Evolutionary conservation across 2,113 vertebrate species (phyloP).

Genomic region (Neogobius melanostomus): DNA sequence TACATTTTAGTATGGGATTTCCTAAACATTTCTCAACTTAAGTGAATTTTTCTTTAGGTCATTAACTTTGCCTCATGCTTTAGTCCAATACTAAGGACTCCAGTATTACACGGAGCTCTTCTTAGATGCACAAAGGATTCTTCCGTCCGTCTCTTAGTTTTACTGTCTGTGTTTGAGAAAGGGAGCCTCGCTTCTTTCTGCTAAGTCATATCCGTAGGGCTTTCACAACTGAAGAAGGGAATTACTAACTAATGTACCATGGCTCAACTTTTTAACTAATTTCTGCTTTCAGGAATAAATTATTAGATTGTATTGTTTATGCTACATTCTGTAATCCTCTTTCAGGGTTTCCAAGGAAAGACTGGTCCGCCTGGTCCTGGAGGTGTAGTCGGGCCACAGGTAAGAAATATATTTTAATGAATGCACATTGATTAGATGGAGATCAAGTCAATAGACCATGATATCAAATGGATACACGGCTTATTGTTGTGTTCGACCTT

Average conservation of each 20-base stretch:
- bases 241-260: background rate
- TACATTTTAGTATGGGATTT: background rate
- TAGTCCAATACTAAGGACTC: background rate
- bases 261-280: background rate
- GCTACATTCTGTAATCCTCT: conserved; percentile 33
- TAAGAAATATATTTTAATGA: conserved; percentile 47
- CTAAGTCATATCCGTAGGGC: conserved; percentile 11
- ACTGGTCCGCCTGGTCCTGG: conserved; percentile 96
- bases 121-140: background rate
- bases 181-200: conserved; percentile 11
- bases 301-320: background rate
- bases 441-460: background rate
- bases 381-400: conserved; percentile 97
- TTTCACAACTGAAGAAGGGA: background rate
- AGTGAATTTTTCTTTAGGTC: background rate
- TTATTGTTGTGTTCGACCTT: background rate
- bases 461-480: background rate
- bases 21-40: background rate
- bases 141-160: background rate
- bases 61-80: background rate
- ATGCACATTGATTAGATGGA: background rate
- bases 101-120: background rate
- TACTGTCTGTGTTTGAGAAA: conserved; percentile 15
- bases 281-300: conserved; percentile 8
- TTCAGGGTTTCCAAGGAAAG: conserved; percentile 98